Percentiles rank a stretch among this genome's conserved stretches.
phyloP scores from a whole-genome alignment of 2,888 invertebrate genomes.

The Euspilapteryx auroguttella region DNA sequence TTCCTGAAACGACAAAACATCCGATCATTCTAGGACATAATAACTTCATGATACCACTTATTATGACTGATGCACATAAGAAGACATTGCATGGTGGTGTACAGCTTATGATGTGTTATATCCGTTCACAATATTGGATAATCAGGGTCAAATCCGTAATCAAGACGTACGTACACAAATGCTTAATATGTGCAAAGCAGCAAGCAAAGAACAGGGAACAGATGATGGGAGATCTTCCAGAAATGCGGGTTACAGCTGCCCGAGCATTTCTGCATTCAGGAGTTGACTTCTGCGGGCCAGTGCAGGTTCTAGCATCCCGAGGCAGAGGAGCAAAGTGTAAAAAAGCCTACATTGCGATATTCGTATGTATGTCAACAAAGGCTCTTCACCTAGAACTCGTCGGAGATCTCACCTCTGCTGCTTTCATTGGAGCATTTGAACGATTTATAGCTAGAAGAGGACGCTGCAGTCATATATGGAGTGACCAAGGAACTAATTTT shows the following conservation, averaged over 20 bases:
- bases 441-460: slow-evolving; percentile 1
- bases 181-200: too few species aligned
- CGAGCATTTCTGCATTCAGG: neutral
- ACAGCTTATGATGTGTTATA: slow-evolving; percentile 4
- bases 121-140: slow-evolving; percentile 6
- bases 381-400: neutral
- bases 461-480: slow-evolving; percentile 2
- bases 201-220: too few species aligned
- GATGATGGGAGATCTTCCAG: neutral
- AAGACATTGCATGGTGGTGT: slow-evolving; percentile 7
- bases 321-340: neutral
- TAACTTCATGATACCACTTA: neutral
- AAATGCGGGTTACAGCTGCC: neutral
- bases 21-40: slow-evolving; percentile 6
- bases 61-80: slow-evolving; percentile 8
- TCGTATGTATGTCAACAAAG: neutral
- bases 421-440: too few species aligned
- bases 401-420: neutral
- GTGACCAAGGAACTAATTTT: slow-evolving; percentile 8
- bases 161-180: too few species aligned
- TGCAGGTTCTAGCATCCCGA: neutral
- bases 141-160: slow-evolving; percentile 3
- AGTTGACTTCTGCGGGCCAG: neutral
- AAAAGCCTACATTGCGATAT: neutral
- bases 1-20: neutral